Percentiles rank a stretch among this genome's conserved stretches.
These are phyloP conservation scores for Pseudomyrmex sp. DNA, from an alignment of 1,140 invertebrate genomes.

Conservation along the genomic window DNA sequence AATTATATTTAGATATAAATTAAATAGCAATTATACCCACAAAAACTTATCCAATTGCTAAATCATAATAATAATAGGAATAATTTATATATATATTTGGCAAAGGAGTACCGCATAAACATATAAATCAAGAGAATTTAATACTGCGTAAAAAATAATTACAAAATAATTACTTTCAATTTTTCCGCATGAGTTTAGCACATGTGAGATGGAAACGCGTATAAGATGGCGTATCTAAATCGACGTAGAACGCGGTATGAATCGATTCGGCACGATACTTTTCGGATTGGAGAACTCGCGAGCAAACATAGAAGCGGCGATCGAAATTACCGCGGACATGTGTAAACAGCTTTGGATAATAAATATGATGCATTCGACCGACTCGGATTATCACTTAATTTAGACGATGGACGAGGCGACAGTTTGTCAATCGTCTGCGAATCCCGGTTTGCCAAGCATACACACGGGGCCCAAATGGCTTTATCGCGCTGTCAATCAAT, in stretches of 20 bases:
- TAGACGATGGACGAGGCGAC: constrained; percentile 63
- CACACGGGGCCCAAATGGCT: constrained; percentile 53
- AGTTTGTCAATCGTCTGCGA: constrained; percentile 65
- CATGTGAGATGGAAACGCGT: not conserved
- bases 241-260: not conserved
- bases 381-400: constrained; percentile 64
- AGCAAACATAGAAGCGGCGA: not conserved
- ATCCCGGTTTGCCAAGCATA: constrained; percentile 35
- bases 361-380: constrained; percentile 52
- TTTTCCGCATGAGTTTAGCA: not conserved
- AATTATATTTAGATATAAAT: no score
- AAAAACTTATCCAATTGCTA: not conserved
- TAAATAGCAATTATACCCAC: no score
- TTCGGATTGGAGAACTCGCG: not conserved
- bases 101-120: no score
- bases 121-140: not conserved
- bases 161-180: not conserved
- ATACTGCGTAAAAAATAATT: constrained; percentile 10
- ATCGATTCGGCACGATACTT: constrained; percentile 33
- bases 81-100: no score
- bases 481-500: constrained; percentile 69
- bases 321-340: constrained; percentile 38
- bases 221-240: not conserved
- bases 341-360: constrained; percentile 60
- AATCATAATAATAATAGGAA: not conserved